Base-by-base conservation (phyloP, 2,888 invertebrate genomes). In the Clitarchus hookeri region DNA sequence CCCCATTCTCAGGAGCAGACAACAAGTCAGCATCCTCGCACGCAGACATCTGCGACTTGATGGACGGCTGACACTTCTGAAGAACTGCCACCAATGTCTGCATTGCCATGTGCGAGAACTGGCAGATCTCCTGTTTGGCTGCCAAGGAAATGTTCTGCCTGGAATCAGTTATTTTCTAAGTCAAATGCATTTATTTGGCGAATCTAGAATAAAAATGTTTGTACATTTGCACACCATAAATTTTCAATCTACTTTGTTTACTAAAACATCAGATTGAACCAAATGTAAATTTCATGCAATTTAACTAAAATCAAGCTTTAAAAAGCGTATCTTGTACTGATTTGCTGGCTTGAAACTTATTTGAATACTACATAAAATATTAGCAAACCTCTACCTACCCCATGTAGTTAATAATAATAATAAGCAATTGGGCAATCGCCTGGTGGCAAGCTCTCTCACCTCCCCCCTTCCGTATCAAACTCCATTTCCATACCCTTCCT, bases 101-200 rank as follows among this genome's bases (percentile, higher is more conserved):
- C n/a, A 91, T 88, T n/a, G 91, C 88, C 88, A 91, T 92, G 88
- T 93, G 92, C 12, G 92, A 90, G 87, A 90, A 91, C 0, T 85
- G 48, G 53, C 86, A 88, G 13, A 87, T 23, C 83, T 88, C 88
- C 86, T 87, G 87, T 65, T 87, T 88, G 78, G 87, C 86, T 27
- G 88, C 87, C 13, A 88, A 88, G 8, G 88, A 88, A 65, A 89
- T 82, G 44, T 87, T 86, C 78, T 83, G 44, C 16, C 85, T 85
- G 83, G n/a, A 85, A 85, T 54, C 36, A 36, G 4, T 36, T 36
- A n/a, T n/a, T n/a, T n/a, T n/a, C 27, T 19, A n/a, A 65, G 27
- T 54, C 6, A 25, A 26, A 26, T 16, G 16, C 12, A 65, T 27
- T 16, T 3, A 54, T 19, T 84, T 77, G 0, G 0, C 36, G 3